Base-by-base conservation (phyloP, 2,113 vertebrate genomes). In the Lepus europaeus region DNA sequence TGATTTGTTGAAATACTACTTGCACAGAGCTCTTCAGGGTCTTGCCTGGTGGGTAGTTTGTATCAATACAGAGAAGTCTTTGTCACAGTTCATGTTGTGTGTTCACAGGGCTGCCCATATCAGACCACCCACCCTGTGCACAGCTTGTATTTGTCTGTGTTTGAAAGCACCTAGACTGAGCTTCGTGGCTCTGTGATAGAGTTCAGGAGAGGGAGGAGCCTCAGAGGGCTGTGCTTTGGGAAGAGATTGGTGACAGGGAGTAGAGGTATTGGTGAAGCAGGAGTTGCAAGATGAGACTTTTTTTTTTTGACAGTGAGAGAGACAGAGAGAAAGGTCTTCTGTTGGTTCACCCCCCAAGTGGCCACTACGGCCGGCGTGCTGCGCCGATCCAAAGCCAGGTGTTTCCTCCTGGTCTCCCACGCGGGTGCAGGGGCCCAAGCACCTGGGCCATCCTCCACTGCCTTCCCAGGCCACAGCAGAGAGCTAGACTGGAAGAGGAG, bases 1-100 rank as follows among this genome's bases (percentile, higher is more conserved):
- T 84, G 36, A 56, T 92, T 76, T 86, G 74, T 86, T 33, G 61
- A 89, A 73, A 76, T 92, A 49, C 61, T 86, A 12, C 29, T 69
- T 80, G 51, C 31, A 19, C 31, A 74, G 61, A 89, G 9, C 36
- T 89, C 92, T 94, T 53, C 27, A 63, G 66, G 74, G 70, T 45
- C 53, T 45, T 33, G 39, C 89, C 72, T 85, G 0, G 7, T 61
- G 73, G 29, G 76, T 92, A 70, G n/a, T 53, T 69, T 74, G 66
- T 83, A 39, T 91, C 66, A 45, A 84, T 51, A 66, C 9, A 39
- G 86, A 63, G 68, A 69, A 51, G 29, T 86, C 69, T 70, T 89
- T 31, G 66, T 61, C 29, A 51, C 25, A 66, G 56, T 66, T 77
- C 25, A n/a, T 70, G 27, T 19, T 59, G 23, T 64, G 31, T 85